phyloP scores from a whole-genome alignment of 37 sponge, comb jelly and placozoan genomes.

The Spongilla lacustris region DNA sequence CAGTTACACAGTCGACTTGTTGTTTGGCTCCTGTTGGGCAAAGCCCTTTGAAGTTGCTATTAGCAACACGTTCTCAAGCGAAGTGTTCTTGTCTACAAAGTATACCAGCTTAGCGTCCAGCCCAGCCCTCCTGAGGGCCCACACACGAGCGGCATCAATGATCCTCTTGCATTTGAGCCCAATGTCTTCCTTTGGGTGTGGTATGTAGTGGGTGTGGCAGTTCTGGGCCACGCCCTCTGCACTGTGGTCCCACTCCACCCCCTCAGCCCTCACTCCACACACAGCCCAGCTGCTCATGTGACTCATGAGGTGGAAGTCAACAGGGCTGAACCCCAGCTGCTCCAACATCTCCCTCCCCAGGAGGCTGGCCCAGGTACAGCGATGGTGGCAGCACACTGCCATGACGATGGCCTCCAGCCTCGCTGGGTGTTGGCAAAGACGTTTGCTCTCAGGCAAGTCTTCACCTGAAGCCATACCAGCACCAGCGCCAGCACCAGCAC shows the following conservation, averaged over 20 bases:
- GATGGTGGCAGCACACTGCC: constrained; percentile 93
- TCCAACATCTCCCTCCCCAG: constrained; percentile 63
- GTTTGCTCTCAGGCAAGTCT: too few species aligned
- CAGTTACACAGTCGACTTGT: too few species aligned
- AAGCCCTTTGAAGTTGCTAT: constrained; percentile 37
- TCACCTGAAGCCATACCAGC: background rate
- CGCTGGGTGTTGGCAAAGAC: background rate
- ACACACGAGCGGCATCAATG: constrained; percentile 72
- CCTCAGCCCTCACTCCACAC: constrained; percentile 64
- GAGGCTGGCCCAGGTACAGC: constrained; percentile 75
- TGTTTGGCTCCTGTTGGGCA: background rate
- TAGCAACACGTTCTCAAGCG: constrained; percentile 85
- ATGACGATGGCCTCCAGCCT: constrained; percentile 60
- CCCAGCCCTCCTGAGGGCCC: constrained; percentile 62
- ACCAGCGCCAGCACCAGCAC: background rate
- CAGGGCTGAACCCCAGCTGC: constrained; percentile 61
- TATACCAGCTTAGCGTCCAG: constrained; percentile 49
- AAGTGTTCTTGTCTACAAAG: constrained; percentile 66
- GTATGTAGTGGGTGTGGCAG: constrained; percentile 7
- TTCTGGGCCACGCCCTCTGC: background rate
- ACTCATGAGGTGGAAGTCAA: constrained; percentile 73
- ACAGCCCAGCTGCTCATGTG: constrained; percentile 92
- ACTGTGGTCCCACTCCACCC: background rate
- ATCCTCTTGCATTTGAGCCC: constrained; percentile 87
- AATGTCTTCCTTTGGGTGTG: constrained; percentile 74